Base-by-base conservation (phyloP, 2,113 vertebrate genomes). In the Turnix velox region DNA sequence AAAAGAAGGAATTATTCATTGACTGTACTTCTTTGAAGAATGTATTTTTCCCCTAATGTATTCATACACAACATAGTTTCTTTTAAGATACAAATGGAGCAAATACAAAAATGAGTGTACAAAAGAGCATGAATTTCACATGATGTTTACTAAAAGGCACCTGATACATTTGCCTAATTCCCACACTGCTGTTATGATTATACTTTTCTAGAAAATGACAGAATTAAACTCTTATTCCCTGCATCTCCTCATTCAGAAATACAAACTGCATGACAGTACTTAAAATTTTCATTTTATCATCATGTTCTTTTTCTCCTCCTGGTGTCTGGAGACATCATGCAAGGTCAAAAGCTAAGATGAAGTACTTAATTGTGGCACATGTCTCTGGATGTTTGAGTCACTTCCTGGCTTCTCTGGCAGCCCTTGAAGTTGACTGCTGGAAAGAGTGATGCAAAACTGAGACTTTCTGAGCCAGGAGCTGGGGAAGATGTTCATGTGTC, bases 331-430 rank as follows among this genome's bases (percentile, higher is more conserved):
- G 24, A 42, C 3, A 54, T 43, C 18, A 51, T 19, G 8, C 22
- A 48, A 54, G 23, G 65, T 33, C 27, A 67, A 75, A 87, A 61
- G 13, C 49, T 8, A 39, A 72, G n/a, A 55, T 35, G 11, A 78
- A 14, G 30, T 66, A 11, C 20, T 43, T 39, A 19, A 48, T 16
- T 5, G 20, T 12, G 80, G 5, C 22, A 12, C n/a, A 10, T 74
- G 39, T 16, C 39, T 84, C 6, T 46, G 35, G 30, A 39, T 30
- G 14, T 63, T 46, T 48, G 30, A 58, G 12, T 69, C 1, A 1
- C 7, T 42, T 80, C 19, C n/a, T 2, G 1, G 28, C 18, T 18
- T 52, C 0, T 2, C 13, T 0, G 1, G 15, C 18, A 78, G 15
- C 17, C 46, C 12, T 58, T 0, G 0, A 27, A 14, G 17, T 75